Conservation (phyloP, 1,140 invertebrate species). For the Drosophila seguyi region DNA sequence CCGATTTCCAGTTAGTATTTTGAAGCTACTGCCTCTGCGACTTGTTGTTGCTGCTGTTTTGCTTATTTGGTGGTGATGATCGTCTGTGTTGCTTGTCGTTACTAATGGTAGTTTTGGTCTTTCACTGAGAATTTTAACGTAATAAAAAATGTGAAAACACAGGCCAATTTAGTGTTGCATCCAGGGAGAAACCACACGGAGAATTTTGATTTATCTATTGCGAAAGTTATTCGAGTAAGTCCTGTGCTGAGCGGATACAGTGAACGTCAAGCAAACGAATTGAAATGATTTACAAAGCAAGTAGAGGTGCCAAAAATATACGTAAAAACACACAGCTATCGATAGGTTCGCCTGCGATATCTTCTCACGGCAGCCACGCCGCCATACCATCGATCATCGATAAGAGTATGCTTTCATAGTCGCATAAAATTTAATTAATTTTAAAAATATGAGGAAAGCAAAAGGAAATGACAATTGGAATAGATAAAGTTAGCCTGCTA, state of each 20-base stretch:
- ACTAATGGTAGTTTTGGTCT: conserved; percentile 19
- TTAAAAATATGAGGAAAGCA: not conserved
- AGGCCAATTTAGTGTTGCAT: conserved; percentile 65
- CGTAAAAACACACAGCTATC: conserved; percentile 34
- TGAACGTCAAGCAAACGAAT: conserved; percentile 77
- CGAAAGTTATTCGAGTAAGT: conserved; percentile 69
- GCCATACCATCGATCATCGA: not conserved
- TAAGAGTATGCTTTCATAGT: conserved; percentile 12
- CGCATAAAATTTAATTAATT: not conserved
- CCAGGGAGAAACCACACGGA: conserved; percentile 69
- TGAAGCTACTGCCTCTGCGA: conserved; percentile 25
- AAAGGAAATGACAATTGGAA: not conserved
- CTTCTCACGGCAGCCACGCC: not conserved
- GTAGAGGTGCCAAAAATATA: conserved; percentile 33
- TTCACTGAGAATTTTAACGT: conserved; percentile 78
- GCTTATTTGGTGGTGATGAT: conserved; percentile 11
- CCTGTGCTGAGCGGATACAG: conserved; percentile 60
- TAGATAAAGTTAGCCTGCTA: not conserved
- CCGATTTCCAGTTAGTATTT: conserved; percentile 9
- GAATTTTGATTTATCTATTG: conserved; percentile 74
- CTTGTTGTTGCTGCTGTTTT: conserved; percentile 23
- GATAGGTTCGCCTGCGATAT: conserved; percentile 3
- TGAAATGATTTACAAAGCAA: conserved; percentile 74
- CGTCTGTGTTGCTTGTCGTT: conserved; percentile 16
- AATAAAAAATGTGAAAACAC: conserved; percentile 56